Base-by-base conservation (phyloP, 2,113 vertebrate genomes). In the Indicator maculatus region DNA sequence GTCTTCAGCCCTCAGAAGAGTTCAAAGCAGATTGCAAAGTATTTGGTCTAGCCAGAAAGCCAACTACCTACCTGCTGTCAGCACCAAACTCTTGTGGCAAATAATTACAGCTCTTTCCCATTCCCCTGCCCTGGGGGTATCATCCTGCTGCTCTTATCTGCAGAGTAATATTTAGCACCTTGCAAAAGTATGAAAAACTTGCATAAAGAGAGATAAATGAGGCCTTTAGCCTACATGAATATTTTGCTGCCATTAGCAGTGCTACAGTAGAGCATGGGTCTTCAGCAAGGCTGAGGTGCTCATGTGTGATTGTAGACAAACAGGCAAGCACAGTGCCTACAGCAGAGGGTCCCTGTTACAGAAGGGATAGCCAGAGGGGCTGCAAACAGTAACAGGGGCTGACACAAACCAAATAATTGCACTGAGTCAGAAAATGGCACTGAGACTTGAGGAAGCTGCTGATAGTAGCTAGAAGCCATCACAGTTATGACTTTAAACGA, bases 51-150 rank as follows among this genome's bases (percentile, higher is more conserved):
- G 10, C 33, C 55, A 87, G 39, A 72, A 87, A 85, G 50, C 8
- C 72, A 90, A 60, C 45, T 20, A 55, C 30, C 36, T 27, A 67
- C 21, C 31, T 69, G 47, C 66, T 91, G 67, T 63, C 64, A 59
- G 71, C 36, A 89, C n/a, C 55, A 76, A 93, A 83, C n/a, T 89
- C 71, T 59, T 85, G 55, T 59, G 84, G 87, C 39, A 85, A 88
- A 56, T 93, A 91, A 88, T 83, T 83, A 86, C 82, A 93, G 79
- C 24, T 93, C 84, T 71, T 88, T 28, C 72, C n/a, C 85, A 33
- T 76, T 79, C 45, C 89, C 55, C 41, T 80, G 52, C 64, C 93
- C 79, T 12, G 52, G 16, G 71, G 79, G 33, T 23, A 26, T 28
- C 56, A 23, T 9, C 33, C 50, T 73, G 55, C 33, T 77, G 55